Conservation (phyloP, 2,888 invertebrate species). For the Cabera pusaria region DNA sequence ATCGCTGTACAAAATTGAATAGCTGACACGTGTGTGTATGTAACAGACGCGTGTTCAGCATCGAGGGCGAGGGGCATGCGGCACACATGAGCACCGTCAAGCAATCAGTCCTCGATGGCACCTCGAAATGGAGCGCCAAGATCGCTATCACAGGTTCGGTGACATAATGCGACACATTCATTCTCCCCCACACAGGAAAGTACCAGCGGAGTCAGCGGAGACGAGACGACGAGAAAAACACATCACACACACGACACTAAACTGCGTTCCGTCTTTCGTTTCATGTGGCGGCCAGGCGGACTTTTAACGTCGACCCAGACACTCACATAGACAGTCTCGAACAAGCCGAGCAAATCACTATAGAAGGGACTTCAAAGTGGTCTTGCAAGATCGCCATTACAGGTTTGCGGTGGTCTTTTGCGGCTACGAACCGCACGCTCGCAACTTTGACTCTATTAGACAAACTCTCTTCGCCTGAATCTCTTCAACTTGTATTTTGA, state of each 20-base stretch:
- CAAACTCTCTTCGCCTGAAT: constrained; percentile 78
- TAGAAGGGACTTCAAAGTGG: constrained; percentile 99
- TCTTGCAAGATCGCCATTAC: constrained; percentile 99
- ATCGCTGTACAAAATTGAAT: constrained; percentile 23
- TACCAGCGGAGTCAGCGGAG: constrained; percentile 33
- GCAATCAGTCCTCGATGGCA: constrained; percentile 99
- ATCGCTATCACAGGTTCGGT: constrained; percentile 99
- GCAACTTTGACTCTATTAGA: constrained; percentile 81
- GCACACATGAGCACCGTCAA: constrained; percentile 99
- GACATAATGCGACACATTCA: constrained; percentile 51
- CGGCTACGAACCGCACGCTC: constrained; percentile 80
- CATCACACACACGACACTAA: constrained; percentile 67
- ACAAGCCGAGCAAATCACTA: constrained; percentile 98
- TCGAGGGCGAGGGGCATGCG: constrained; percentile 96
- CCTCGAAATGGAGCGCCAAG: constrained; percentile 99
- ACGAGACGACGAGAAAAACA: constrained; percentile 36
- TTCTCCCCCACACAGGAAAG: constrained; percentile 31
- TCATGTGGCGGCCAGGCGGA: constrained; percentile 90
- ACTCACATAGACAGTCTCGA: constrained; percentile 99
- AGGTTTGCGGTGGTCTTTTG: constrained; percentile 89
- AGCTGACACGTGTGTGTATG: constrained; percentile 68
- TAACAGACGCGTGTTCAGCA: constrained; percentile 96
- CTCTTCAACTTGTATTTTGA: constrained; percentile 66
- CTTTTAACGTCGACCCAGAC: constrained; percentile 98
- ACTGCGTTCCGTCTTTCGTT: constrained; percentile 74